Conservation (phyloP, 2,888 invertebrate species). For the Rhogogaster chlorosoma region DNA sequence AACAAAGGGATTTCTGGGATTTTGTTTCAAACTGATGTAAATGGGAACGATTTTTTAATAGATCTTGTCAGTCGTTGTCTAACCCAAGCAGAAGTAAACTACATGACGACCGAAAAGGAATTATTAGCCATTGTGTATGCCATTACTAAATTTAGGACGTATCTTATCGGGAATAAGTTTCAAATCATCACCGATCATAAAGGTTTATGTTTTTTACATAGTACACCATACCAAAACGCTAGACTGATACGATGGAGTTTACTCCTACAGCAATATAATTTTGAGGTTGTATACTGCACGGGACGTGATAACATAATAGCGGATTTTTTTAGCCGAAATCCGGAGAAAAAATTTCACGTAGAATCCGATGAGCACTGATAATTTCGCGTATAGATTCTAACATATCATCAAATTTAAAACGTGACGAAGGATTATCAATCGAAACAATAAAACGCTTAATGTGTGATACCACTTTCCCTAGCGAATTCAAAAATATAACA, state of each 20-base stretch:
- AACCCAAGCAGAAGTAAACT: conserved; percentile 51
- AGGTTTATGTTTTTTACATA: conserved; percentile 59
- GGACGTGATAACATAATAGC: conserved; percentile 44
- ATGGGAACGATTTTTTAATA: conserved; percentile 48
- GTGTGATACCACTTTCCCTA: too few relatives aligned
- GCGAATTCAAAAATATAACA: too few relatives aligned
- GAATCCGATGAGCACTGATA: too few relatives aligned
- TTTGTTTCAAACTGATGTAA: conserved; percentile 42
- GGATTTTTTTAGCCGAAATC: too few relatives aligned
- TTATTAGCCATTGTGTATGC: conserved; percentile 58
- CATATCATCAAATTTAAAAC: too few relatives aligned
- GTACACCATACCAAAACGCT: conserved; percentile 59
- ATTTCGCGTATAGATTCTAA: too few relatives aligned
- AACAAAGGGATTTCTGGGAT: conserved; percentile 51
- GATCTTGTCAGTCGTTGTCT: conserved; percentile 57
- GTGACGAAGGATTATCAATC: too few relatives aligned
- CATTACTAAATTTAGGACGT: conserved; percentile 61
- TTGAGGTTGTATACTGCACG: conserved; percentile 56
- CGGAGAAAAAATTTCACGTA: too few relatives aligned
- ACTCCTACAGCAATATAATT: conserved; percentile 61
- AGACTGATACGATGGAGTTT: conserved; percentile 62
- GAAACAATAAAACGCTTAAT: too few relatives aligned
- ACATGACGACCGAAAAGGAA: conserved; percentile 61
- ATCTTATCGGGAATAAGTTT: conserved; percentile 57
- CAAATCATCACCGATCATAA: conserved; percentile 62